Evolutionary conservation across 2,797 vertebrate genomes (phyloP).

Genomic region (Aselliscus stoliczkanus): DNA sequence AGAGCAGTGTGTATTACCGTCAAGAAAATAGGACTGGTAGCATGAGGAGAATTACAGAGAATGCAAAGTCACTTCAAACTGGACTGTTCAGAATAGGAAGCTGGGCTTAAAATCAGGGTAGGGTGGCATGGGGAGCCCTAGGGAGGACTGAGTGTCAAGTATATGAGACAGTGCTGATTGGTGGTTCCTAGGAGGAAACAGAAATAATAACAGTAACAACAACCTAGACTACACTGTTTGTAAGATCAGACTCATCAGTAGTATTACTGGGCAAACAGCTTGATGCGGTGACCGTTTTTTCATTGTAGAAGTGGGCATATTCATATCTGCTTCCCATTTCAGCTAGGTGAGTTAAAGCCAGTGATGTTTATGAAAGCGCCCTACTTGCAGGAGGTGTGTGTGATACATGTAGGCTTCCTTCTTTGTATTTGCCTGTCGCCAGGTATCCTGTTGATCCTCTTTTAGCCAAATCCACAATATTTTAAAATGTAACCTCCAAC

Average conservation of each 20-base stretch:
- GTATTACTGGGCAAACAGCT: background rate
- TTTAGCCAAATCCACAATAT: background rate
- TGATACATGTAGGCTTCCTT: accelerated
- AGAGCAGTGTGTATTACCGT: background rate
- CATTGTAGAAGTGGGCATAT: accelerated
- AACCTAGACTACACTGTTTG: background rate
- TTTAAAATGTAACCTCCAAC: background rate
- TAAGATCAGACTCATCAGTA: accelerated
- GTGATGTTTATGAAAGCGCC: accelerated
- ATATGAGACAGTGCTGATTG: background rate
- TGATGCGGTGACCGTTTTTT: background rate
- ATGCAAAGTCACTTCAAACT: background rate
- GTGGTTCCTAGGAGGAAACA: background rate
- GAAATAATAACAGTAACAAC: background rate
- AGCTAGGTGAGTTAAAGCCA: background rate
- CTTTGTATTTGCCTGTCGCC: background rate
- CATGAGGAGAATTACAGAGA: background rate
- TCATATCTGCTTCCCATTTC: background rate
- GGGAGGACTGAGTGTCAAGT: background rate
- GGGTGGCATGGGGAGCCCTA: accelerated
- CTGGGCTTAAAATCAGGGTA: background rate
- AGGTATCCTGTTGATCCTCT: background rate
- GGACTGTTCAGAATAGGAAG: background rate
- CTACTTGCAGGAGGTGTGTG: accelerated
- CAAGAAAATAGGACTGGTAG: background rate